Conservation (phyloP, 2,113 vertebrate species). For the Sphyrna mokarran region DNA sequence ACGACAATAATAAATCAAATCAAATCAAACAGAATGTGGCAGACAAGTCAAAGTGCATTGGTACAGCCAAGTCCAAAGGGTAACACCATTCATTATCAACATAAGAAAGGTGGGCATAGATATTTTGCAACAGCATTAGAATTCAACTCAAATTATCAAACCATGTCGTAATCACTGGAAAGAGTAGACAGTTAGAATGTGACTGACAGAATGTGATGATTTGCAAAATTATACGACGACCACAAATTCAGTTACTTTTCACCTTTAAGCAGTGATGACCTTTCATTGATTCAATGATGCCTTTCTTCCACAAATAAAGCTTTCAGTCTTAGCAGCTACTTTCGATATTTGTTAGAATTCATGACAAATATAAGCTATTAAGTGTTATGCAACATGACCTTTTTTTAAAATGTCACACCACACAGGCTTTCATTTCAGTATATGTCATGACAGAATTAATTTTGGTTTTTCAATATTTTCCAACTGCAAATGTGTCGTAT, state of each 20-base stretch:
- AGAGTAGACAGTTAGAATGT: not conserved
- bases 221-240: not conserved
- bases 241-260: conserved; percentile 17
- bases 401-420: conserved; percentile 27
- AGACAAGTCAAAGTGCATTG: too few relatives aligned
- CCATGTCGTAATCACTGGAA: not conserved
- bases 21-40: too few relatives aligned
- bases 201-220: not conserved
- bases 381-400: conserved; percentile 16
- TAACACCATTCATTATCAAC: not conserved
- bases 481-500: conserved; percentile 27
- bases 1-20: too few relatives aligned
- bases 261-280: not conserved
- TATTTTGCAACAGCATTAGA: not conserved
- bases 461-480: conserved; percentile 31
- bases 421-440: conserved; percentile 26
- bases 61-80: too few relatives aligned
- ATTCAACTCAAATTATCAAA: not conserved
- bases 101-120: not conserved
- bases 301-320: conserved; percentile 17
- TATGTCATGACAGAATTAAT: conserved; percentile 30
- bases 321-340: conserved; percentile 13
- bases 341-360: not conserved
- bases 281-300: conserved; percentile 18
- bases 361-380: conserved; percentile 34